These are phyloP conservation scores for Tichodroma muraria DNA, from an alignment of 2,113 vertebrate species.

Conservation along the genomic window DNA sequence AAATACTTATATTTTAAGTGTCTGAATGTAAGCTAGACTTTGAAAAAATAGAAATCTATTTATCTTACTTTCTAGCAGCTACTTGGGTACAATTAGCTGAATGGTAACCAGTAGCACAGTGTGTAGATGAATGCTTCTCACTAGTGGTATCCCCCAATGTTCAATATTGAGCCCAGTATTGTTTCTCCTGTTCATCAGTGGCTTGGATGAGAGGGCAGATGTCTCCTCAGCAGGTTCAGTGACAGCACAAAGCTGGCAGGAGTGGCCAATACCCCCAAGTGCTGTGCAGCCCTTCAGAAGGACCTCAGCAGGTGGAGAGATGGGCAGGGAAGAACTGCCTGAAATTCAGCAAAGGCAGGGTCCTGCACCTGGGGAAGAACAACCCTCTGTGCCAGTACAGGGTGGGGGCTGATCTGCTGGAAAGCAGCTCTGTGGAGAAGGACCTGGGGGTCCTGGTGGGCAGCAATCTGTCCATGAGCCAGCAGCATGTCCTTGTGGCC, in stretches of 20 bases:
- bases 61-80: background rate
- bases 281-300: background rate
- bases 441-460: background rate
- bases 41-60: background rate
- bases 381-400: rapidly evolving
- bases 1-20: background rate
- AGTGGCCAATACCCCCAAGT: rapidly evolving
- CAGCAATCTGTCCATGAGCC: background rate
- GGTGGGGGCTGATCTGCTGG: rapidly evolving
- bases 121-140: no score
- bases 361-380: background rate
- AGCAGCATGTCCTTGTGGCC: background rate
- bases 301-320: rapidly evolving
- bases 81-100: background rate
- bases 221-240: background rate
- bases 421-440: background rate
- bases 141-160: rapidly evolving
- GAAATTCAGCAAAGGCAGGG: background rate
- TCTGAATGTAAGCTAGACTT: background rate
- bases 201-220: background rate
- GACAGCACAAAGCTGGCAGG: rapidly evolving
- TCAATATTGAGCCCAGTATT: background rate
- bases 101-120: background rate
- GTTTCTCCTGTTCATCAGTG: no score
- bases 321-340: background rate